Evolutionary conservation across 1,140 invertebrate species (phyloP).

Genomic region (Venustaconcha ellipsiformis): DNA sequence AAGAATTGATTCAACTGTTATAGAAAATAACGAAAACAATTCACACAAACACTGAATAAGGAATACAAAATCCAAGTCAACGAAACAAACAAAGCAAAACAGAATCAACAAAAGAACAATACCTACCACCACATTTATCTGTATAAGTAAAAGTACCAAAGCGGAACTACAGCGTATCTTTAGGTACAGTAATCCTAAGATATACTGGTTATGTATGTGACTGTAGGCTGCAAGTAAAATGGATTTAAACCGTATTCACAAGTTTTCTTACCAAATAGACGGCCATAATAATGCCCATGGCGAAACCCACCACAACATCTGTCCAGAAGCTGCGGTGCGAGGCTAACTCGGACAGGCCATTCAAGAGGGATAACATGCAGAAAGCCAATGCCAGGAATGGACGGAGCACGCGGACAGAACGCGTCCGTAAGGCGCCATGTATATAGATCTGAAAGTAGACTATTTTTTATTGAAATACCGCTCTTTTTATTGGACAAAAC

Average conservation of each 20-base stretch:
- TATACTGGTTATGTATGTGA: not conserved
- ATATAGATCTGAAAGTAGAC: constrained; percentile 54
- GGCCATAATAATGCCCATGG: constrained; percentile 47
- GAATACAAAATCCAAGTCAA: too few species aligned
- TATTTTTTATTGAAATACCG: not conserved
- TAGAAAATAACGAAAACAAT: too few species aligned
- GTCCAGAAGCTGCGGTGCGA: constrained; percentile 52
- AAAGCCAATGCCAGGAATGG: constrained; percentile 56
- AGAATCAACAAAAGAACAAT: not conserved
- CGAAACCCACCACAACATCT: constrained; percentile 54
- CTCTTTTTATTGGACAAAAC: too few species aligned
- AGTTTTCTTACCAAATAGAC: constrained; percentile 54
- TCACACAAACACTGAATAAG: too few species aligned
- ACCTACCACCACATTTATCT: too few species aligned
- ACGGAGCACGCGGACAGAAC: constrained; percentile 48
- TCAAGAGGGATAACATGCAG: constrained; percentile 53
- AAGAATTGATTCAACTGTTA: too few species aligned
- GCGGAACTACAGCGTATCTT: not conserved
- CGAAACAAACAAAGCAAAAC: not conserved
- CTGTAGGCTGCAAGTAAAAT: not conserved
- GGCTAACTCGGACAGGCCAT: constrained; percentile 49
- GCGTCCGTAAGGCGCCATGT: constrained; percentile 51
- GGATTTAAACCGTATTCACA: not conserved
- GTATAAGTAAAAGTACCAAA: not conserved
- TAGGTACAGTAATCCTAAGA: not conserved